Evolutionary conservation across 2,113 vertebrate species (phyloP), one percentile per base, ranked within the genome.

Genomic region (Xiphorhynchus elegans): DNA sequence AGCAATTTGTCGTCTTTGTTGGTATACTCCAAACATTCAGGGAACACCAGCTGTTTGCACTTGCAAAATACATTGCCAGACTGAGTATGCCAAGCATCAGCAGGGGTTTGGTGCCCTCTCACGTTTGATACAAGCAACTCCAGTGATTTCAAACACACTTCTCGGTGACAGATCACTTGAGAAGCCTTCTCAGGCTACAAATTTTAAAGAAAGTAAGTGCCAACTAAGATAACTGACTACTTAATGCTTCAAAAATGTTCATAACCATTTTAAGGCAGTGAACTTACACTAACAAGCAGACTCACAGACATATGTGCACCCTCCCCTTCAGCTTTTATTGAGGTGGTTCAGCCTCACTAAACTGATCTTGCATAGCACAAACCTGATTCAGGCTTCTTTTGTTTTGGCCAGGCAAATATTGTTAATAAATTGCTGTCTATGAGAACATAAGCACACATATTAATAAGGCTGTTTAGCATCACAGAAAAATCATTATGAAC

Each of bases 71-170:
- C 9, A 10, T 2, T 26, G 26, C 8, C 31, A 31, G 16, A 24
- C 8, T 0, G 44, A 68, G 76, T 5, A 15, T 5, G 13, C 10
- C 78, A 49, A 42, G 13, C 47, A 75, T 50, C 56, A 63, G 79
- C 25, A 56, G 77, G 69, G 31, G 33, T 95, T 91, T 97, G 92
- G 96, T 95, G 97, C 97, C 98, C 97, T 95, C 97, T 96, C 63
- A 49, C 7, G 97, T 84, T 70, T 68, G 14, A 37, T 17, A 26
- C 21, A 52, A 39, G 76, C 87, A 93, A 35, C 47, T 55, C 72
- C 79, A 78, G 47, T 3, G n/a, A 59, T 1, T 29, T 24, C 17
- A 75, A 68, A 76, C 83, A n/a, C 69, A 17, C 19, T 31, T 29
- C 31, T 4, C 17, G 17, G 6, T 11, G 28, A 70, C 0, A 4